These are phyloP conservation scores for Ptychodera flava DNA, from an alignment of 35 echinoderm and acorn worm species.

Conservation along the genomic window DNA sequence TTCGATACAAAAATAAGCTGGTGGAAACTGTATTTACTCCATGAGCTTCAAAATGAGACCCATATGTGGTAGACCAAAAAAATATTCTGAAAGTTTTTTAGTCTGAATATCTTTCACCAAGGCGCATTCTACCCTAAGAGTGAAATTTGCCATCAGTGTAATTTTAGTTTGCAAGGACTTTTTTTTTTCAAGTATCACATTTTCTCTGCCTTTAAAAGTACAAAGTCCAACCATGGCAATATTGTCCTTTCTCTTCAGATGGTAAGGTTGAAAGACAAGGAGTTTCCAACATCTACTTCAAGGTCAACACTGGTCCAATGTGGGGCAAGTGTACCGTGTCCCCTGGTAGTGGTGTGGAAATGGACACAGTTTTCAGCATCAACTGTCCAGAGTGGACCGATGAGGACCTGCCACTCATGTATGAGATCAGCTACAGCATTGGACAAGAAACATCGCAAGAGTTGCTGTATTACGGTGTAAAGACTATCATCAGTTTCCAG, in stretches of 20 bases:
- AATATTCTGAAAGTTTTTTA: too few relatives aligned
- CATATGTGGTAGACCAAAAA: too few relatives aligned
- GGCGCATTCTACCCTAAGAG: too few relatives aligned
- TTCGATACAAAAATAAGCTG: too few relatives aligned
- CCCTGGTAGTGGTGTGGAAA: conserved; percentile 45
- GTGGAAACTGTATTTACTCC: too few relatives aligned
- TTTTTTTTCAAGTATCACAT: too few relatives aligned
- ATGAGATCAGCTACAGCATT: conserved; percentile 76
- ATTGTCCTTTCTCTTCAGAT: too few relatives aligned
- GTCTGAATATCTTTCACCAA: background rate
- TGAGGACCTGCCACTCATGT: conserved; percentile 44
- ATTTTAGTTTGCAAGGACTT: too few relatives aligned
- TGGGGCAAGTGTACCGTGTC: conserved; percentile 47
- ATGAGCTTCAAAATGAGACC: too few relatives aligned
- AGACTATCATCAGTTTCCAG: conserved; percentile 52
- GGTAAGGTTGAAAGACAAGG: conserved; percentile 15
- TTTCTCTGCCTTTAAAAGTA: too few relatives aligned
- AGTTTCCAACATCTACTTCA: conserved; percentile 49
- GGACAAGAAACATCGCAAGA: conserved; percentile 48
- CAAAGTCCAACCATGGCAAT: too few relatives aligned
- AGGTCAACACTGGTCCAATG: conserved; percentile 64
- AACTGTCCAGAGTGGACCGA: conserved; percentile 78
- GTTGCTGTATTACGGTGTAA: conserved; percentile 75
- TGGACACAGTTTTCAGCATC: conserved; percentile 52
- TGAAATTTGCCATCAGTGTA: too few relatives aligned